phyloP scores from a whole-genome alignment of 2,797 vertebrate genomes.

The Phrynocephalus guinanensis region DNA sequence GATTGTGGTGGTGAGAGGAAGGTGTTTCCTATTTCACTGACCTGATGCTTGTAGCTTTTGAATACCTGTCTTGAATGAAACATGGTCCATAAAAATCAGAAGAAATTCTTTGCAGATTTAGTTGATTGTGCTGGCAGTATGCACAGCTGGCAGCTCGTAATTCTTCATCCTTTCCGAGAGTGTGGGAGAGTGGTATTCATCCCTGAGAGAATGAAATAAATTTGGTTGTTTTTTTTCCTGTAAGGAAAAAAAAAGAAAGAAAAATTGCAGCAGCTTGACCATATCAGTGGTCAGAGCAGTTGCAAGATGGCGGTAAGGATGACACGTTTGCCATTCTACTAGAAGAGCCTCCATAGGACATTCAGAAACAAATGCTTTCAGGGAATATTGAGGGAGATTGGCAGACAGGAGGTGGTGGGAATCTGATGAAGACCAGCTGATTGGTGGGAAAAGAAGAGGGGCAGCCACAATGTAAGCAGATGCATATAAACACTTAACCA shows the following conservation, averaged over 20 bases:
- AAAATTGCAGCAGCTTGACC: neutral
- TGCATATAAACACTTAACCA: no score
- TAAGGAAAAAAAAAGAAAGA: no score
- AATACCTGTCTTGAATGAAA: neutral
- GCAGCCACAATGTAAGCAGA: no score
- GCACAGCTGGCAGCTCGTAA: no score
- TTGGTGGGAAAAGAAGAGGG: no score
- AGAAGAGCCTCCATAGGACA: neutral
- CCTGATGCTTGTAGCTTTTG: no score
- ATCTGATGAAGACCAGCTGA: no score
- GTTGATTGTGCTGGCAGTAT: neutral
- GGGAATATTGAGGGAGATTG: neutral
- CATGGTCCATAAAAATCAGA: neutral
- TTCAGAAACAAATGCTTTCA: neutral
- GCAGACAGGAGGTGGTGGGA: neutral
- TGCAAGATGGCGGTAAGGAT: neutral
- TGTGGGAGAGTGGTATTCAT: neutral
- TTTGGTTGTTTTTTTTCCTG: neutral
- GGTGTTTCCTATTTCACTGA: no score
- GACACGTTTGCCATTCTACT: neutral
- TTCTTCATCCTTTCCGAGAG: no score
- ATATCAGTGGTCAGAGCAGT: neutral
- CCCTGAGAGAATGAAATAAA: neutral
- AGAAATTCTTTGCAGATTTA: neutral
- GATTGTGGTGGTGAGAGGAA: neutral